Conservation (phyloP, 2,888 invertebrate genomes). For the Achlya flavicornis region DNA sequence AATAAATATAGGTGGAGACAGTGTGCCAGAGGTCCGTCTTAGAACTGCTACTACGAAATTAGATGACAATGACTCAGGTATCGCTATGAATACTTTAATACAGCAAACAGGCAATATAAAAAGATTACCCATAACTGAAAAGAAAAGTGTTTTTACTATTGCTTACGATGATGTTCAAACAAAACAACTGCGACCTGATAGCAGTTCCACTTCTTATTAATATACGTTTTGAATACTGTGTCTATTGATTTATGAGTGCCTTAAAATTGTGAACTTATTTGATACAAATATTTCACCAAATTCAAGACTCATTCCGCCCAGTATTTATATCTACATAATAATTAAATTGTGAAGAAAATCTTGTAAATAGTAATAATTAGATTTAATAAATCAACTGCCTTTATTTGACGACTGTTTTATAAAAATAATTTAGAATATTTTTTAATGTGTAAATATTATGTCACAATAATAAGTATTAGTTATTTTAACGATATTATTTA, state of each 20-base stretch:
- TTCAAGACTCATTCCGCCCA: slow-evolving; percentile 47
- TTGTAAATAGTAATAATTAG: slow-evolving; percentile 15
- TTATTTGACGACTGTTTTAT: slow-evolving; percentile 67
- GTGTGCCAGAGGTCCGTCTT: slow-evolving; percentile 46
- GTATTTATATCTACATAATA: slow-evolving; percentile 35
- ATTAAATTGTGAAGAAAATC: slow-evolving; percentile 27
- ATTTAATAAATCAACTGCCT: slow-evolving; percentile 62
- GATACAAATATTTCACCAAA: slow-evolving; percentile 27
- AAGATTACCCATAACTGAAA: slow-evolving; percentile 89
- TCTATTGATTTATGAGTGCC: slow-evolving; percentile 51
- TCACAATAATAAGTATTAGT: slow-evolving; percentile 43
- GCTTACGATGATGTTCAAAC: slow-evolving; percentile 96
- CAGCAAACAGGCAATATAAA: slow-evolving; percentile 83
- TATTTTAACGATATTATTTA: slow-evolving; percentile 62
- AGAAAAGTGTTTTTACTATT: slow-evolving; percentile 96
- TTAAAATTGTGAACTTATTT: slow-evolving; percentile 50
- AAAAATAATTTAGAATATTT: slow-evolving; percentile 43
- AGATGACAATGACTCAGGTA: slow-evolving; percentile 91
- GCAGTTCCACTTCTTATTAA: slow-evolving; percentile 88
- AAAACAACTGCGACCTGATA: slow-evolving; percentile 91
- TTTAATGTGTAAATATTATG: slow-evolving; percentile 45
- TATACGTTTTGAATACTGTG: background rate
- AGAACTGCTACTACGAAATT: slow-evolving; percentile 59
- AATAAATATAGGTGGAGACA: slow-evolving; percentile 75
- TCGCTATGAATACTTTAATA: slow-evolving; percentile 86